Base-by-base conservation (phyloP, 53 echinoderm and acorn worm genomes). In the Hippasteria phrygiana region DNA sequence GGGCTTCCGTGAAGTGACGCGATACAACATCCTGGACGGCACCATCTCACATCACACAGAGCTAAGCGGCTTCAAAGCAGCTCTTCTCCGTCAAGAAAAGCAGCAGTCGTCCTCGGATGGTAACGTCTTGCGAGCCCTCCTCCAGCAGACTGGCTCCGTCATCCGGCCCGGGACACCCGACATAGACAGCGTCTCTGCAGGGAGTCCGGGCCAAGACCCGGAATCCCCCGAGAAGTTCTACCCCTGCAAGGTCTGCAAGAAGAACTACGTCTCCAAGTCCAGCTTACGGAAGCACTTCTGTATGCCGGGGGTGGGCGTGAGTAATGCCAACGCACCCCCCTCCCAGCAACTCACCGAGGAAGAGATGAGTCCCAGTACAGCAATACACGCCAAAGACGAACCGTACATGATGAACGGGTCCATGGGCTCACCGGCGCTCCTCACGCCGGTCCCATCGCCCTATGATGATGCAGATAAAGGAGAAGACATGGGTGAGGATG, bases 231-330 rank as follows among this genome's bases (percentile, higher is more conserved):
- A 89, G 73, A 92, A 96, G 47, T 95, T 87, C 83, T 96, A 96
- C 88, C 90, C 93, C 13, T 96, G 97, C 65, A 96, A 95, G 83
- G 97, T 93, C 50, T 96, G 97, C 87, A 92, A 90, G 87, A 95
- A 96, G 93, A 67, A 70, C 24, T 96, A 91, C 48, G 90, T 89
- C 62, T 93, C 93, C 70, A 93, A 95, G 75, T 96, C 97, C 50
- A 94, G 97, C 45, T 74, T 96, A 33, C 83, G 97, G 42, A 96
- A 96, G 81, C 97, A 96, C 78, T 92, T 95, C 70, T 96, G 97
- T 78, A 77, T 87, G 62, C 90, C 83, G 32, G 87, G 89, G 31
- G 76, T 65, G 42, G 94, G 91, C 13, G 89, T 51, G 31, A 83
- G 91, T 39, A 46, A 63, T 24, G 43, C 38, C 42, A 14, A 22